Evolutionary conservation across 2,113 vertebrate genomes (phyloP).

Genomic region (Leptosomus discolor): DNA sequence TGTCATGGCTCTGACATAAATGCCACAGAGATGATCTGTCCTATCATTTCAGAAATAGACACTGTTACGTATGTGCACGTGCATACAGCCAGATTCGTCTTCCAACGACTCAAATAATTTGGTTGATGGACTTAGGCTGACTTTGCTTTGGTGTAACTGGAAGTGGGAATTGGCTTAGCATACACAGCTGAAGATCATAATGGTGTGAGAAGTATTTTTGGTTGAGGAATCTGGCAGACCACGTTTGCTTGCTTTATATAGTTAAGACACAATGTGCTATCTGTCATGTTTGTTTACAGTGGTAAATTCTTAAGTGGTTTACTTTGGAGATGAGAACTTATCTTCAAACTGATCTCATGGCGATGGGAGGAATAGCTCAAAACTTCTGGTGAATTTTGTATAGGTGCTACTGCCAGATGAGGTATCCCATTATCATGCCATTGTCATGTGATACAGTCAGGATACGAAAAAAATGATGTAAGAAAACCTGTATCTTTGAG

Average conservation of each 20-base stretch:
- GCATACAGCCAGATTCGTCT: background rate
- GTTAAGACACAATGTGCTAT: background rate
- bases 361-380: background rate
- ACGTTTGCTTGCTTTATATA: background rate
- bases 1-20: slow-evolving; percentile 67
- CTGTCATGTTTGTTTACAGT: slow-evolving; percentile 5
- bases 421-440: background rate
- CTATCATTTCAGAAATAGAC: slow-evolving; percentile 53
- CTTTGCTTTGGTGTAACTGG: background rate
- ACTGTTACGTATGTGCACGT: background rate
- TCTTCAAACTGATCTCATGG: background rate
- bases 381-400: background rate
- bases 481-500: background rate
- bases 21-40: slow-evolving; percentile 55
- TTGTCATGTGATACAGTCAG: background rate
- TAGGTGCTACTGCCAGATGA: background rate
- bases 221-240: slow-evolving; percentile 32
- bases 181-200: background rate
- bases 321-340: background rate
- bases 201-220: slow-evolving; percentile 3
- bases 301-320: background rate
- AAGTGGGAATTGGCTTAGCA: background rate
- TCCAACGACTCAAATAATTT: background rate
- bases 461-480: background rate
- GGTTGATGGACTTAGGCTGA: background rate